phyloP scores from a whole-genome alignment of 2,113 vertebrate species.

The Melanerpes formicivorus region DNA sequence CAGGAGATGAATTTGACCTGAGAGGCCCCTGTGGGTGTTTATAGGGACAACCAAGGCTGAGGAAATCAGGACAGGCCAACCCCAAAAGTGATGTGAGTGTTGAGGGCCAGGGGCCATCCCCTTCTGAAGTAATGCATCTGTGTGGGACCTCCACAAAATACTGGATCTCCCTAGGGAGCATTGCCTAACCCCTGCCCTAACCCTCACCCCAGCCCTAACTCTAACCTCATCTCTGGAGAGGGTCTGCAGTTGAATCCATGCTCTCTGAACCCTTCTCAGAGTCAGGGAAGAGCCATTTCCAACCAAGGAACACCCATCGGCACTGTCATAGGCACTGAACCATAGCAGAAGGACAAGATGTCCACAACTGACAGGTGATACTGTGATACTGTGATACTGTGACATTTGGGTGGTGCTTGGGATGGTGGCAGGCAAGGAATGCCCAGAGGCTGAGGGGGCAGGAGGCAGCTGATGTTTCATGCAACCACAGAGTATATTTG shows the following conservation, averaged over 20 bases:
- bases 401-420: background rate
- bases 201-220: background rate
- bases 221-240: background rate
- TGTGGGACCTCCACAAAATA: background rate
- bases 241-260: fast-evolving
- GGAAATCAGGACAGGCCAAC: background rate
- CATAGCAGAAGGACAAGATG: background rate
- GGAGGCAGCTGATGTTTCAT: background rate
- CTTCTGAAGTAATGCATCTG: background rate
- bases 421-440: fast-evolving
- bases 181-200: background rate
- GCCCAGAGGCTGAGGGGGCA: background rate
- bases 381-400: too few species aligned
- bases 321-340: background rate
- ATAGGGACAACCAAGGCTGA: background rate
- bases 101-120: background rate
- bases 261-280: background rate
- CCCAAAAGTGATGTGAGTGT: background rate
- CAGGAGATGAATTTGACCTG: background rate
- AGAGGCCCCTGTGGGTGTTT: background rate
- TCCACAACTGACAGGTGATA: background rate
- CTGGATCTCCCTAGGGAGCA: background rate
- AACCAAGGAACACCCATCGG: too few species aligned
- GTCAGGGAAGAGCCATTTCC: background rate
- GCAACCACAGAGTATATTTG: too few species aligned